These are phyloP conservation scores for Anguilla japonica DNA, from an alignment of 2,113 vertebrate species.

Conservation along the genomic window DNA sequence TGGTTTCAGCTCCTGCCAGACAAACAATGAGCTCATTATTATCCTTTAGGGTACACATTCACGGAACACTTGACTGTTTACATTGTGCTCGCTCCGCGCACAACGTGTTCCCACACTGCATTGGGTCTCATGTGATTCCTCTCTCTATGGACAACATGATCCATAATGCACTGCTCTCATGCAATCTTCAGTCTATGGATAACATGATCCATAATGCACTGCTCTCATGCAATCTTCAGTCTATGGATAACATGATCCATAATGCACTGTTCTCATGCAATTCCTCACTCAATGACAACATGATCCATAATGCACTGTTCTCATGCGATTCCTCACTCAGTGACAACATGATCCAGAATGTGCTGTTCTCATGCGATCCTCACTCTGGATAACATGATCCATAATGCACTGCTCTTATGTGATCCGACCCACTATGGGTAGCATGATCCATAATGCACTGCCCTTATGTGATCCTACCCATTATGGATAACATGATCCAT, in stretches of 20 bases:
- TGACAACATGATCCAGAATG: too few species aligned
- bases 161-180: neutral
- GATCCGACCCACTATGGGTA: neutral
- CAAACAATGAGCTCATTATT: conserved; percentile 1
- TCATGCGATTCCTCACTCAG: too few species aligned
- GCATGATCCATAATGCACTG: too few species aligned
- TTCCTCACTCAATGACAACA: too few species aligned
- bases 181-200: too few species aligned
- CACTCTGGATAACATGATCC: neutral
- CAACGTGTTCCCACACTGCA: neutral
- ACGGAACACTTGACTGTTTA: neutral
- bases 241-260: too few species aligned
- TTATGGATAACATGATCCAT: neutral
- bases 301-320: too few species aligned
- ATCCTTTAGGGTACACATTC: neutral
- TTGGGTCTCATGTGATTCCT: neutral
- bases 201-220: too few species aligned
- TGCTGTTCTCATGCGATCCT: too few species aligned
- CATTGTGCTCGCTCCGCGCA: too few species aligned
- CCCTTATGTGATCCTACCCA: neutral
- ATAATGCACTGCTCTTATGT: neutral
- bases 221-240: neutral
- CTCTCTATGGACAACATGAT: neutral
- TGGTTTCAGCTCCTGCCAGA: neutral
- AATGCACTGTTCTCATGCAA: too few species aligned